Percentiles rank a stretch among this genome's conserved stretches.
phyloP scores from a whole-genome alignment of 1,140 invertebrate genomes.

The Caenorhabditis brenneri region DNA sequence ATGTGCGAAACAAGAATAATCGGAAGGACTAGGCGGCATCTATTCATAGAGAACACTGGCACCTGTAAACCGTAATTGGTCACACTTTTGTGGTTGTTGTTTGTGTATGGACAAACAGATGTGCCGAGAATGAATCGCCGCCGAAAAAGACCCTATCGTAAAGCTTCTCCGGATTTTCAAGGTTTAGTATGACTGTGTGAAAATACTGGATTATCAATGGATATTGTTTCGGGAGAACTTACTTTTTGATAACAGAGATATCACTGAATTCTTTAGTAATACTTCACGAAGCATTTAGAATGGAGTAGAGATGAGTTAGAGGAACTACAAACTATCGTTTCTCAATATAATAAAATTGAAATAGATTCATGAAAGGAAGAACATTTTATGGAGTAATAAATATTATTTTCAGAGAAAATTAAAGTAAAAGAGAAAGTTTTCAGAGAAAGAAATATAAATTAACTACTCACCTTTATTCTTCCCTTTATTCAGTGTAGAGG shows the following conservation, averaged over 20 bases:
- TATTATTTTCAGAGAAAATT: too few species aligned
- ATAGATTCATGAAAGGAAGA: too few species aligned
- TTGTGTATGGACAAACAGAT: constrained; percentile 7
- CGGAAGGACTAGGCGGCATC: constrained; percentile 6
- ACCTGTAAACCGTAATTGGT: constrained; percentile 42
- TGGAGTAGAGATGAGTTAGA: not conserved
- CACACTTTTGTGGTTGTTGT: constrained; percentile 39
- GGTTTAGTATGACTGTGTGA: not conserved
- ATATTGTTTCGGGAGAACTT: not conserved
- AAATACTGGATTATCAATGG: not conserved
- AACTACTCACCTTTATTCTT: not conserved
- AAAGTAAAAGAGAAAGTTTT: not conserved
- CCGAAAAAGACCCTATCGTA: constrained; percentile 1
- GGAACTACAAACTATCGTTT: not conserved
- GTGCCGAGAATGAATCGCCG: not conserved
- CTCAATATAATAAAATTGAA: not conserved
- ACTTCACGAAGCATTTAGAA: not conserved
- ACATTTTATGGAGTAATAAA: too few species aligned
- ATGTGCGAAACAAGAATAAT: constrained; percentile 32
- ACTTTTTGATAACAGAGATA: not conserved
- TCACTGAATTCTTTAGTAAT: not conserved
- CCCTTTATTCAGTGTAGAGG: not conserved
- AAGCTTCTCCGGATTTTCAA: not conserved
- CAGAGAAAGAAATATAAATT: not conserved
- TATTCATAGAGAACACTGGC: not conserved